Evolutionary conservation across 2,113 vertebrate species (phyloP).

Genomic region (Columbina picui): DNA sequence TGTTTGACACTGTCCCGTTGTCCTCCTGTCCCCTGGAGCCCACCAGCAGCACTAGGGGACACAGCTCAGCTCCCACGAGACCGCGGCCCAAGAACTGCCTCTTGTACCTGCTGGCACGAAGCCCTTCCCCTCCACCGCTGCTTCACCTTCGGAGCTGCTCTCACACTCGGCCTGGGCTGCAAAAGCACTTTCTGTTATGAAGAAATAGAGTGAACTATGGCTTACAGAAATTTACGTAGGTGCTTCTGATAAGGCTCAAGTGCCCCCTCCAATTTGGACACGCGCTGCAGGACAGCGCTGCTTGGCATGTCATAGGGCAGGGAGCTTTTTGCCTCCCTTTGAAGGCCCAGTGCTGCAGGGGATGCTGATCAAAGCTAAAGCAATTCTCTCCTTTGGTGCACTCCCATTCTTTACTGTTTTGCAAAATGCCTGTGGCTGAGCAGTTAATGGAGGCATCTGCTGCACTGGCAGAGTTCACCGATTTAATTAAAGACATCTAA

Average conservation of each 20-base stretch:
- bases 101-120: not conserved
- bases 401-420: not conserved
- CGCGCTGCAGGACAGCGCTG: not conserved
- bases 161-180: not conserved
- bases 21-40: not conserved
- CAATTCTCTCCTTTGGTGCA: not conserved
- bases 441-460: constrained; percentile 53
- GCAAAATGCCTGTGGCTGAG: constrained; percentile 51
- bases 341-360: constrained; percentile 34
- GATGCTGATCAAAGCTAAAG: not conserved
- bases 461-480: not conserved
- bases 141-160: not conserved
- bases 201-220: not conserved
- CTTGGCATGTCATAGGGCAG: not conserved
- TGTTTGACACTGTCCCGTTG: not conserved
- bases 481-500: constrained; percentile 44
- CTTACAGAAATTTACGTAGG: not conserved
- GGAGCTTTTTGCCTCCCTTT: constrained; percentile 15
- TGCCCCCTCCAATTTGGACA: accelerated
- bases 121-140: not conserved
- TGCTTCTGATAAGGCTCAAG: not conserved
- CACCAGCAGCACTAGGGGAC: not conserved
- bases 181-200: not conserved
- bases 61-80: not conserved
- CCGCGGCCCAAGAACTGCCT: not conserved